Percentiles rank a stretch among this genome's conserved stretches.
Conservation (phyloP, 2,797 vertebrate genomes). For the Phylloscopus collybita region DNA sequence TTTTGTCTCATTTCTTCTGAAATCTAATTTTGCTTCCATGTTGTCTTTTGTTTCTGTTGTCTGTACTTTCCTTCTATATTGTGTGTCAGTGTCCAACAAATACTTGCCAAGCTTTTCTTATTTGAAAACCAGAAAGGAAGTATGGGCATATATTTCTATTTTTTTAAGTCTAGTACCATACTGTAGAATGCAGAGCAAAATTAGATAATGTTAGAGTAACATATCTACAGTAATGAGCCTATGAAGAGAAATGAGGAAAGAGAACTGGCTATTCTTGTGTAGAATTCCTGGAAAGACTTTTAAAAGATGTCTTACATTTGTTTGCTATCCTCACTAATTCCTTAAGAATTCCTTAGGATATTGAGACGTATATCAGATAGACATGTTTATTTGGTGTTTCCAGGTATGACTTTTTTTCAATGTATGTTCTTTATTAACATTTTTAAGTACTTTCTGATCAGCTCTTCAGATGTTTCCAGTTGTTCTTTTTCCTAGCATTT, state of each 20-base stretch:
- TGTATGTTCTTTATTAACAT: slow-evolving; percentile 8
- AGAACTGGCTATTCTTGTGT: not conserved
- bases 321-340: slow-evolving; percentile 1
- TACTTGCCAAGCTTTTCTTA: not conserved
- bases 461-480: slow-evolving; percentile 40
- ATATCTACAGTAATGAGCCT: not conserved
- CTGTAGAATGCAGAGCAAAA: not conserved
- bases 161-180: not conserved
- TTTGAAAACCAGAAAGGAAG: not conserved
- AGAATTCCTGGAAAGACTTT: not conserved
- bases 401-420: not conserved
- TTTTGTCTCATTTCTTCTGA: not conserved
- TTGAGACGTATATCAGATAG: slow-evolving; percentile 11
- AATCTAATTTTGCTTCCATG: not conserved
- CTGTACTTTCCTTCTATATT: not conserved
- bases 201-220: not conserved
- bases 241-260: not conserved
- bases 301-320: slow-evolving; percentile 12
- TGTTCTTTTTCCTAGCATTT: slow-evolving; percentile 9
- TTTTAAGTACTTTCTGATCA: slow-evolving; percentile 24
- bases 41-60: not conserved
- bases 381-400: slow-evolving; percentile 63
- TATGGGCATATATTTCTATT: not conserved
- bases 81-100: not conserved
- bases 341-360: slow-evolving; percentile 30